Conservation (phyloP, 1,140 invertebrate species). For the Pissodes strobi region DNA sequence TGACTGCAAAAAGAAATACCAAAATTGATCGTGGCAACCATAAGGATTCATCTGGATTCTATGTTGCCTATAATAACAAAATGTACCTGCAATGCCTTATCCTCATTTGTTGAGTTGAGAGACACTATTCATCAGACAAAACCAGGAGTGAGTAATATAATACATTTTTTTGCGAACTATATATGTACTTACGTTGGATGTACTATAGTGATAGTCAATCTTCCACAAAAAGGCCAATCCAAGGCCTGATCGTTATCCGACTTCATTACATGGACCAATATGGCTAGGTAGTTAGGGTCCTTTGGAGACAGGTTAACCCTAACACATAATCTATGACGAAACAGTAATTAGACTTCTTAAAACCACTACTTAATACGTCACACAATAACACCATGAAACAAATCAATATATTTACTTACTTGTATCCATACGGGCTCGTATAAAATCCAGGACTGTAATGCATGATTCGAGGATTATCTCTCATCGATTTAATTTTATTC, state of each 20-base stretch:
- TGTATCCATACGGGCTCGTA: slow-evolving; percentile 82
- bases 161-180: neutral
- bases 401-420: slow-evolving; percentile 60
- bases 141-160: too few species aligned
- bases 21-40: neutral
- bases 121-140: too few species aligned
- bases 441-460: slow-evolving; percentile 87
- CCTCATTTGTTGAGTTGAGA: too few species aligned
- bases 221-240: slow-evolving; percentile 86
- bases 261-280: slow-evolving; percentile 83
- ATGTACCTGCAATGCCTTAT: too few species aligned
- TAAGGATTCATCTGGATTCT: neutral
- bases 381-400: too few species aligned
- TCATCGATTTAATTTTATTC: slow-evolving; percentile 69
- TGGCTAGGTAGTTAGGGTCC: slow-evolving; percentile 67
- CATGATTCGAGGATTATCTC: slow-evolving; percentile 70
- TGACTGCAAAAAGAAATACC: slow-evolving; percentile 57
- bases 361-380: too few species aligned
- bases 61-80: too few species aligned
- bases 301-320: slow-evolving; percentile 78
- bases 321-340: slow-evolving; percentile 77
- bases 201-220: slow-evolving; percentile 75
- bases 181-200: slow-evolving; percentile 60
- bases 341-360: too few species aligned
- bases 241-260: slow-evolving; percentile 82